These are phyloP conservation scores for Parasteatoda tepidariorum DNA, from an alignment of 1,140 invertebrate genomes.

Conservation along the genomic window DNA sequence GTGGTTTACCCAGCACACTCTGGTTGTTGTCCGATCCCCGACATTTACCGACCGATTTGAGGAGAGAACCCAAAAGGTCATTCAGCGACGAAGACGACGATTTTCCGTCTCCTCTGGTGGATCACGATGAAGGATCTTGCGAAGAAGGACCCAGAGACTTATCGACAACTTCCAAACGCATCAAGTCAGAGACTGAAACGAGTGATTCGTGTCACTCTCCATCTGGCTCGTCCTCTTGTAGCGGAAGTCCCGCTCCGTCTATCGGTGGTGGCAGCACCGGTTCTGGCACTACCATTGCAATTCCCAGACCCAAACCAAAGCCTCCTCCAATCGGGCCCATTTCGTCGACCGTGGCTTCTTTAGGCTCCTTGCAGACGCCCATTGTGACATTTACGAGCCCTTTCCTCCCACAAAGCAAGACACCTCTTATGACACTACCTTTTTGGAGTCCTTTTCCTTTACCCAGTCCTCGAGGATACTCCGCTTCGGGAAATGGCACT, in stretches of 20 bases:
- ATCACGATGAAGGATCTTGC: slow-evolving; percentile 38
- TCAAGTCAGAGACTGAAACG: slow-evolving; percentile 40
- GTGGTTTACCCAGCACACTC: neutral
- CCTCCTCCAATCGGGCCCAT: slow-evolving; percentile 64
- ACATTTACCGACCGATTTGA: neutral
- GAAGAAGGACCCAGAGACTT: slow-evolving; percentile 33
- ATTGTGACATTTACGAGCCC: slow-evolving; percentile 64
- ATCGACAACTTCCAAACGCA: slow-evolving; percentile 38
- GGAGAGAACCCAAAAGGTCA: slow-evolving; percentile 9
- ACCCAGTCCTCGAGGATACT: slow-evolving; percentile 45
- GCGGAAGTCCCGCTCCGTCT: slow-evolving; percentile 45
- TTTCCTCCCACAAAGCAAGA: slow-evolving; percentile 63
- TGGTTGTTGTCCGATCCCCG: slow-evolving; percentile 16
- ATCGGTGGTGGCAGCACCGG: slow-evolving; percentile 31
- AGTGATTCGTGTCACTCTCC: slow-evolving; percentile 52
- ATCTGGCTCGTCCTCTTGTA: slow-evolving; percentile 1
- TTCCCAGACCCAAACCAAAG: slow-evolving; percentile 63
- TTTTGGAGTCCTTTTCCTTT: slow-evolving; percentile 62
- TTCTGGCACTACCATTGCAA: slow-evolving; percentile 19
- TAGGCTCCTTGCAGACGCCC: slow-evolving; percentile 65
- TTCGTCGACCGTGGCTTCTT: slow-evolving; percentile 36
- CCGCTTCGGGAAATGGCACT: slow-evolving; percentile 33
- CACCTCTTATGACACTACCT: slow-evolving; percentile 57
- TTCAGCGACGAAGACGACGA: slow-evolving; percentile 53
- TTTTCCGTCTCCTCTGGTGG: neutral